Evolutionary conservation across 2,797 vertebrate species (phyloP).

Genomic region (Dallia pectoralis): DNA sequence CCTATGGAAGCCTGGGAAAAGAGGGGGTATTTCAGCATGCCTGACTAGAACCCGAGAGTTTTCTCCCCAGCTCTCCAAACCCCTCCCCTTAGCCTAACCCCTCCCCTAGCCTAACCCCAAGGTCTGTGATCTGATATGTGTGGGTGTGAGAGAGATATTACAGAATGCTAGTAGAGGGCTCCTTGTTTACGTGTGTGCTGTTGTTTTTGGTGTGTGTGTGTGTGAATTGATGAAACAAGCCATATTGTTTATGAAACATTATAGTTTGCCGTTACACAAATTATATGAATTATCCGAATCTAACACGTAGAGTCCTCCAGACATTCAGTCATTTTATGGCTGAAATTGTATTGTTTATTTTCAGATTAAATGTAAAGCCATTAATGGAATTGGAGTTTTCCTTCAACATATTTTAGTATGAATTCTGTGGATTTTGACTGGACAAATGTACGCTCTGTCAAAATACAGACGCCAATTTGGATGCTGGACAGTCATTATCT

Average conservation of each 20-base stretch:
- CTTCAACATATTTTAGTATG: no score
- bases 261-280: background rate
- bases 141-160: conserved; percentile 19
- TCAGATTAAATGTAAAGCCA: background rate
- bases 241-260: no score
- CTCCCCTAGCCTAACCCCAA: conserved; percentile 24
- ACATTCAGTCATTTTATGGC: background rate
- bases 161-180: background rate
- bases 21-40: conserved; percentile 16
- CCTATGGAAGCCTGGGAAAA: background rate
- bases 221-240: background rate
- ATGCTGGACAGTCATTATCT: no score
- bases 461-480: no score
- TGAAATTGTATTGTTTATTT: background rate
- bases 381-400: no score
- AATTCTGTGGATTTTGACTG: no score
- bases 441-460: no score
- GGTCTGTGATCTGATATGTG: conserved; percentile 22
- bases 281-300: background rate
- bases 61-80: conserved; percentile 6
- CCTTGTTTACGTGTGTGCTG: background rate
- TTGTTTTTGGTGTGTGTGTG: background rate
- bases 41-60: conserved; percentile 3
- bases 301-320: background rate
- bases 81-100: conserved; percentile 18